Evolutionary conservation across 2,797 vertebrate species (phyloP).

Genomic region (Phrynocephalus vlangalii): DNA sequence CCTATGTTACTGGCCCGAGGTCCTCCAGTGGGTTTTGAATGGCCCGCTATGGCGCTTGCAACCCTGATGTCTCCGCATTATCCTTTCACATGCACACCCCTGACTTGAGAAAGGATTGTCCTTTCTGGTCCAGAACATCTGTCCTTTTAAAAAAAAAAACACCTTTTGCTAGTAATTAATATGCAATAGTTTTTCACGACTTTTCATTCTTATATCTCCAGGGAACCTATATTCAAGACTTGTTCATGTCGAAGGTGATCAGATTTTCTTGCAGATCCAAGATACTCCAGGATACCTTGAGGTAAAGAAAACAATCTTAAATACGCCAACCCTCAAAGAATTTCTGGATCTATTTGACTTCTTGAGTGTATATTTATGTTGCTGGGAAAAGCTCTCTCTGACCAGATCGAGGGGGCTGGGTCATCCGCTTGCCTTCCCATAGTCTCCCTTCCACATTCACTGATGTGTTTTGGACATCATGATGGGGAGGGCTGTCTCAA

Average conservation of each 20-base stretch:
- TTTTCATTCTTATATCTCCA: constrained; percentile 57
- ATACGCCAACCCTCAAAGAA: not conserved
- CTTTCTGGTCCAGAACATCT: not conserved
- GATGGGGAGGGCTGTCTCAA: no score
- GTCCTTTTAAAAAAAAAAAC: not conserved
- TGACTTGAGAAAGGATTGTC: not conserved
- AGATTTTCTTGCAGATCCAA: constrained; percentile 81
- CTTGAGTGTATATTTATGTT: not conserved
- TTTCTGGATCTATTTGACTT: not conserved
- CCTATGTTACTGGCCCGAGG: no score
- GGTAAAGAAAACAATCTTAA: constrained; percentile 62
- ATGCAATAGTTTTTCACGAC: constrained; percentile 19
- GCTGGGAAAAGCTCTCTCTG: no score
- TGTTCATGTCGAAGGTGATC: constrained; percentile 80
- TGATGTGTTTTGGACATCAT: no score
- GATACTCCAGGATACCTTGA: constrained; percentile 82
- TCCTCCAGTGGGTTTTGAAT: not conserved
- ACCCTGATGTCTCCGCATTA: no score
- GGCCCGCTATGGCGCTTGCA: not conserved
- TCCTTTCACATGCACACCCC: not conserved
- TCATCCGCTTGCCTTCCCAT: no score
- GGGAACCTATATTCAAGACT: constrained; percentile 82
- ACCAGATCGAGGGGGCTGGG: no score
- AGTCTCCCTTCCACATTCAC: no score
- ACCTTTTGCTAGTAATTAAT: not conserved